Conservation (phyloP, 1,140 invertebrate genomes). For the Ceratosolen solmsi region DNA sequence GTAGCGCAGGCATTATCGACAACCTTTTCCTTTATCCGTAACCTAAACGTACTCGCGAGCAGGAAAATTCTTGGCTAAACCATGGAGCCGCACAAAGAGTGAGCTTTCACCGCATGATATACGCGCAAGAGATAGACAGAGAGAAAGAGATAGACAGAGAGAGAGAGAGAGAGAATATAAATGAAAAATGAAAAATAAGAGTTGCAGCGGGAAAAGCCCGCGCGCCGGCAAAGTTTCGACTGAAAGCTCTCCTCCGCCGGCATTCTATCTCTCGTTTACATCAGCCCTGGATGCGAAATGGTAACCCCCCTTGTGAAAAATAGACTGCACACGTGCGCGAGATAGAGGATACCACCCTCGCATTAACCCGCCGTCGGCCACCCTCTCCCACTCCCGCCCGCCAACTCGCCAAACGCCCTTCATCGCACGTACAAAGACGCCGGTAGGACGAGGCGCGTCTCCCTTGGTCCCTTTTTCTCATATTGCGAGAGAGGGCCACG, state of each 20-base stretch:
- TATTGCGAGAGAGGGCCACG: no score
- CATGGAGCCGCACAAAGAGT: not conserved
- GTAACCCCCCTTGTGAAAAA: not conserved
- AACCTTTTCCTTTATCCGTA: not conserved
- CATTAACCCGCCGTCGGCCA: no score
- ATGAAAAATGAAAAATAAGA: no score
- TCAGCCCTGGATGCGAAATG: not conserved
- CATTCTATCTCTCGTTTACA: not conserved
- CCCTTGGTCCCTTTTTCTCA: no score
- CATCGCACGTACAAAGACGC: no score
- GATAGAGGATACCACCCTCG: not conserved
- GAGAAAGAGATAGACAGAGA: not conserved
- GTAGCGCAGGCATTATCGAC: not conserved
- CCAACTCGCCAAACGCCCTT: no score
- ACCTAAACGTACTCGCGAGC: slow-evolving; percentile 3
- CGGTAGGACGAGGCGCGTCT: no score
- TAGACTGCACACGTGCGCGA: slow-evolving; percentile 5
- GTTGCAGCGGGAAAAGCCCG: not conserved
- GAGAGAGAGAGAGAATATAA: no score
- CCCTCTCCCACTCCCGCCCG: no score
- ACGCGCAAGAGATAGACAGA: not conserved
- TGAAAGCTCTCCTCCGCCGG: slow-evolving; percentile 13
- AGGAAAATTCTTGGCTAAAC: not conserved
- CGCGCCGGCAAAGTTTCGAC: not conserved
- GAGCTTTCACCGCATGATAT: not conserved